Percentiles rank a stretch among this genome's conserved stretches.
Conservation (phyloP, 1,140 invertebrate genomes). For the Branchinecta lynchi region DNA sequence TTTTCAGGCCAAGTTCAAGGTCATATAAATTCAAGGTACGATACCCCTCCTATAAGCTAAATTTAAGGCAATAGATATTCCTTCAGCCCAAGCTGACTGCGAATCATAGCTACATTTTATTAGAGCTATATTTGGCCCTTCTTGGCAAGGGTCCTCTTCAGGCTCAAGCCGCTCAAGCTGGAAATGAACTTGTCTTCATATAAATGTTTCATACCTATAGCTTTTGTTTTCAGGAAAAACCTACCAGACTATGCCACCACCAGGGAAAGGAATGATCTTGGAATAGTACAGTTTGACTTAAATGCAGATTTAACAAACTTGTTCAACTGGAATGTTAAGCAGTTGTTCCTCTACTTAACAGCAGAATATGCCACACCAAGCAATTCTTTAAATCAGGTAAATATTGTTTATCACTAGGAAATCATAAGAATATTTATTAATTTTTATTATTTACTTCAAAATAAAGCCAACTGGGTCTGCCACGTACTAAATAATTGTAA, state of each 20-base stretch:
- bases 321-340: slow-evolving; percentile 99
- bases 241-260: slow-evolving; percentile 88
- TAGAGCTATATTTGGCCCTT: too few relatives aligned
- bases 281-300: slow-evolving; percentile 85
- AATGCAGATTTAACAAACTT: slow-evolving; percentile 70
- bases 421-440: slow-evolving; percentile 1
- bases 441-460: slow-evolving; percentile 21
- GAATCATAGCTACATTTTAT: too few relatives aligned
- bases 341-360: slow-evolving; percentile 88
- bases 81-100: too few relatives aligned
- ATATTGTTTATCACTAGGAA: background rate
- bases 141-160: too few relatives aligned
- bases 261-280: slow-evolving; percentile 85
- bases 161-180: too few relatives aligned
- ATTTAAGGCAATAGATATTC: too few relatives aligned
- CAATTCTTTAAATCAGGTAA: slow-evolving; percentile 72
- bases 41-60: too few relatives aligned
- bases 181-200: too few relatives aligned
- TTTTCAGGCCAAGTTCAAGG: too few relatives aligned
- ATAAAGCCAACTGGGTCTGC: too few relatives aligned
- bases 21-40: too few relatives aligned
- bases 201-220: background rate
- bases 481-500: too few relatives aligned
- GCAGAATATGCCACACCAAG: slow-evolving; percentile 83
- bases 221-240: slow-evolving; percentile 58